phyloP scores from a whole-genome alignment of 2,113 vertebrate genomes.

The Campylomormyrus tamandua region DNA sequence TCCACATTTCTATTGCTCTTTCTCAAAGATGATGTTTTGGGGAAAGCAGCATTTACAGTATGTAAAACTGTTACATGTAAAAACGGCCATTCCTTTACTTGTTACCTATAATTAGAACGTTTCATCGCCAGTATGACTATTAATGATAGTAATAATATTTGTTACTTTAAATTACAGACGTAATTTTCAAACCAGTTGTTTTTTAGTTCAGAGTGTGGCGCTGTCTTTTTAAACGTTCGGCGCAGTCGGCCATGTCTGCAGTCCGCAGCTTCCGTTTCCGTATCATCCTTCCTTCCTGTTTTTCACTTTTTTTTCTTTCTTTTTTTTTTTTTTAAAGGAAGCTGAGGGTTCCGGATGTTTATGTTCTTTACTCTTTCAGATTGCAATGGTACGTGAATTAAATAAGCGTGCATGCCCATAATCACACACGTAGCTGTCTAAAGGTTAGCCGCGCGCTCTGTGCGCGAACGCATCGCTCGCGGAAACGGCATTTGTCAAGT shows the following conservation, averaged over 20 bases:
- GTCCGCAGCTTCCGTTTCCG: slow-evolving; percentile 36
- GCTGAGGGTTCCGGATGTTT: slow-evolving; percentile 37
- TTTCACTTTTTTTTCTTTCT: slow-evolving; percentile 29
- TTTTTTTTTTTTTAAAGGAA: slow-evolving; percentile 50
- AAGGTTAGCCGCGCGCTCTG: not conserved
- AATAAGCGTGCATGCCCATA: slow-evolving; percentile 42
- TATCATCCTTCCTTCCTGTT: slow-evolving; percentile 58
- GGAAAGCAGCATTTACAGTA: not conserved
- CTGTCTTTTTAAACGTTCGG: slow-evolving; percentile 59
- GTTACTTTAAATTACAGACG: not conserved
- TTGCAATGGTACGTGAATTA: slow-evolving; percentile 57
- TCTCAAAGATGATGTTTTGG: not conserved
- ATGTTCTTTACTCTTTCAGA: slow-evolving; percentile 31
- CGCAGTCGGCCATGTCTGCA: slow-evolving; percentile 52
- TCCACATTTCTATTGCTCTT: not conserved
- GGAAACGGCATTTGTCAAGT: not conserved
- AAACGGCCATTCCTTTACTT: not conserved
- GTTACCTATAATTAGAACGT: not conserved
- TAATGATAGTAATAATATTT: not conserved
- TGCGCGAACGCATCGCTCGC: slow-evolving; percentile 10
- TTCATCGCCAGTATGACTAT: not conserved
- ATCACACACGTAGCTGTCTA: not conserved
- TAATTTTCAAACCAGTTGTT: not conserved
- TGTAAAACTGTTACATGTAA: not conserved
- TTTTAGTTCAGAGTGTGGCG: slow-evolving; percentile 11